phyloP scores from a whole-genome alignment of 1,140 invertebrate species.

The Eueides isabella region DNA sequence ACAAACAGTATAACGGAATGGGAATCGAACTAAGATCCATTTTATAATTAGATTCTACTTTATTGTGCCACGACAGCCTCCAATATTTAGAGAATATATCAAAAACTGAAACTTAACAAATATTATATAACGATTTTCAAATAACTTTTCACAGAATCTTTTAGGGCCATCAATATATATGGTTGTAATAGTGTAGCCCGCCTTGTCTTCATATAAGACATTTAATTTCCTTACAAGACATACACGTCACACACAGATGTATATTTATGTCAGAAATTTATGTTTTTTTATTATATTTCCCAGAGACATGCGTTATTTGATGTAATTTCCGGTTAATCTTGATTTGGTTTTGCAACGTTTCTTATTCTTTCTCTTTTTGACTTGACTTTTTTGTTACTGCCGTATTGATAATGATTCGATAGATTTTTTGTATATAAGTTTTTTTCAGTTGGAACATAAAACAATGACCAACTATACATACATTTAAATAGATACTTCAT shows the following conservation, averaged over 20 bases:
- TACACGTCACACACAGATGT: conserved; percentile 30
- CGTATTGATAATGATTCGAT: background rate
- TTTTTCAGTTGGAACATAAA: background rate
- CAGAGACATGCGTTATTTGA: conserved; percentile 28
- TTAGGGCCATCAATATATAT: background rate
- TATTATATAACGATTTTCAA: background rate
- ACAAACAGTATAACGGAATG: too few species aligned
- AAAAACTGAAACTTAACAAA: background rate
- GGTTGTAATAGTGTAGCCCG: background rate
- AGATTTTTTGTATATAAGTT: background rate
- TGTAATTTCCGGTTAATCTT: conserved; percentile 36
- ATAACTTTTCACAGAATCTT: background rate
- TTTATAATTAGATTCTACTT: too few species aligned
- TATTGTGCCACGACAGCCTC: background rate
- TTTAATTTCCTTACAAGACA: conserved; percentile 37
- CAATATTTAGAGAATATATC: background rate
- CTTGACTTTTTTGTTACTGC: background rate
- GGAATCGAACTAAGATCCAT: too few species aligned
- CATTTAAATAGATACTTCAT: too few species aligned
- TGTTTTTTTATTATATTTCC: conserved; percentile 26
- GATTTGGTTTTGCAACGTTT: conserved; percentile 20
- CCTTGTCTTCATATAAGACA: conserved; percentile 21
- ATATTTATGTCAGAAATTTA: conserved; percentile 31
- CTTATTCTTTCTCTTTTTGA: background rate
- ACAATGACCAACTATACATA: too few species aligned